Evolutionary conservation across 1,140 invertebrate species (phyloP).

Genomic region (Temnothorax curvispinosus): DNA sequence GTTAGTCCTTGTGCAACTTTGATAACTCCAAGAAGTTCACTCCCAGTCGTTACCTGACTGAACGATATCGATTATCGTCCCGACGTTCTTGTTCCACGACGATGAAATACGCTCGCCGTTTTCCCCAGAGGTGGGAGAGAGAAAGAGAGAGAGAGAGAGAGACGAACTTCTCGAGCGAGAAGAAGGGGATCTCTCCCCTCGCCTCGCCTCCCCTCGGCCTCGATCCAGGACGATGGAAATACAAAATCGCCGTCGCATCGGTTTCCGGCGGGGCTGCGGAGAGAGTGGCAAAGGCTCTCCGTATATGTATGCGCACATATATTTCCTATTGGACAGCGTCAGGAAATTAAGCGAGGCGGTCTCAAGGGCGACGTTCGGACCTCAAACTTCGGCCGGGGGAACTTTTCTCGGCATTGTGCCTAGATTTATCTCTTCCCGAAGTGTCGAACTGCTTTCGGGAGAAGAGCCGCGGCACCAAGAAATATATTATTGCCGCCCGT

Average conservation of each 20-base stretch:
- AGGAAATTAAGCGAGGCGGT: constrained; percentile 69
- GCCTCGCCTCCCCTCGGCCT: neutral
- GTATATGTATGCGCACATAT: constrained; percentile 5
- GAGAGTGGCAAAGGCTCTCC: neutral
- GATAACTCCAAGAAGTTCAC: constrained; percentile 37
- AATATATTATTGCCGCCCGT: constrained; percentile 68
- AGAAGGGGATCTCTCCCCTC: neutral
- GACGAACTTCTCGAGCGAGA: constrained; percentile 8
- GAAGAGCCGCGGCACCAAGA: constrained; percentile 44
- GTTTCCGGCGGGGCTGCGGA: constrained; percentile 16
- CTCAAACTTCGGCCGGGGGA: constrained; percentile 63
- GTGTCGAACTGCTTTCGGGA: constrained; percentile 64
- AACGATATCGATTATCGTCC: constrained; percentile 49
- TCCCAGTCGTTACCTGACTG: constrained; percentile 32
- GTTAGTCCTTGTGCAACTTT: constrained; percentile 37
- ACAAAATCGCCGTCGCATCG: constrained; percentile 55
- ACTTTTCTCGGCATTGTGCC: constrained; percentile 63
- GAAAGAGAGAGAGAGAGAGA: neutral
- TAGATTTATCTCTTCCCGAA: constrained; percentile 70
- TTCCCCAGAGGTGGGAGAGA: neutral
- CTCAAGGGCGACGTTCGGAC: constrained; percentile 70
- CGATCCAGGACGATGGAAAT: constrained; percentile 40
- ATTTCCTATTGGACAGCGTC: constrained; percentile 59
- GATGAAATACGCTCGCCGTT: constrained; percentile 44
- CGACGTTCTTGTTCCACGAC: constrained; percentile 28